Evolutionary conservation across 2,888 invertebrate species (phyloP).

Genomic region (Listrodromus nycthemerus): DNA sequence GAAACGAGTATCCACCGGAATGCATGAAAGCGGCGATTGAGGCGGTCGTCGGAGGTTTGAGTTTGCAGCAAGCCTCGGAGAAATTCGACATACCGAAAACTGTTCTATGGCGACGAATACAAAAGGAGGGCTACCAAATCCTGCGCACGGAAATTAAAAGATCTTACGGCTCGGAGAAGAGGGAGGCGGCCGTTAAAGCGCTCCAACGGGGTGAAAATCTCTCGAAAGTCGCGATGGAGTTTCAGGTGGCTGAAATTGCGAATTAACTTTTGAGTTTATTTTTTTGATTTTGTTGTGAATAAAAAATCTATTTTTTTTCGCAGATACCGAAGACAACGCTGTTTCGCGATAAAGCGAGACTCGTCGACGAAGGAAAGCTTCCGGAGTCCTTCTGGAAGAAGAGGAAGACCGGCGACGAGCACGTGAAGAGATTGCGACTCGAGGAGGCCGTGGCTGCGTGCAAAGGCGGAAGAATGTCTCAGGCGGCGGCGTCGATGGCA

Average conservation of each 20-base stretch:
- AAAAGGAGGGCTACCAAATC: constrained; percentile 81
- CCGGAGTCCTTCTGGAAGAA: constrained; percentile 81
- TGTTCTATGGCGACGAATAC: constrained; percentile 84
- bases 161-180: constrained; percentile 80
- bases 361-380: constrained; percentile 83
- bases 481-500: constrained; percentile 82
- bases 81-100: constrained; percentile 84
- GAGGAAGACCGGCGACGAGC: constrained; percentile 80
- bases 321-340: constrained; percentile 84
- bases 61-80: constrained; percentile 83
- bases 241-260: constrained; percentile 75
- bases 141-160: constrained; percentile 78
- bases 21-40: constrained; percentile 83
- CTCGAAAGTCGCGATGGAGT: constrained; percentile 83
- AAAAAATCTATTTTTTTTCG: constrained; percentile 14
- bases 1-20: constrained; percentile 83
- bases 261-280: background rate
- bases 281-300: background rate
- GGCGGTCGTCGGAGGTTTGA: constrained; percentile 83
- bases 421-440: constrained; percentile 79
- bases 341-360: constrained; percentile 82
- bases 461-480: constrained; percentile 84
- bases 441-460: constrained; percentile 84
- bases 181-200: constrained; percentile 83
- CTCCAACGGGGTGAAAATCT: constrained; percentile 84